Percentiles rank a stretch among this genome's conserved stretches.
Evolutionary conservation across 2,113 vertebrate species (phyloP).

Genomic region (Salvelinus fontinalis): DNA sequence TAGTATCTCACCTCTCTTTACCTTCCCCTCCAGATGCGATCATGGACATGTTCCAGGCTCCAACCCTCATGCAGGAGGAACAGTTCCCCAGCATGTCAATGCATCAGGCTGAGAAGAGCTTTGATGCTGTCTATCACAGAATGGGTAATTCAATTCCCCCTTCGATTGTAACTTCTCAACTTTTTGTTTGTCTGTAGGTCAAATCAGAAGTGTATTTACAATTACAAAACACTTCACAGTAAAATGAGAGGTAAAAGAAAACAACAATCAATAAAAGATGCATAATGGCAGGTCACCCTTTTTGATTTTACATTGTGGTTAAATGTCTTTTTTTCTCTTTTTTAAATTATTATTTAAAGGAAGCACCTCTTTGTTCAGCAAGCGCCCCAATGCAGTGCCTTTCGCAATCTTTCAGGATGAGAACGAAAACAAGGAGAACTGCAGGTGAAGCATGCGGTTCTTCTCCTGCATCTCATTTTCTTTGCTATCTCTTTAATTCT

Average conservation of each 20-base stretch:
- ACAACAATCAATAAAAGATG: no score
- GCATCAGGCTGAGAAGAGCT: slow-evolving; percentile 43
- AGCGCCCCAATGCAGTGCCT: slow-evolving; percentile 34
- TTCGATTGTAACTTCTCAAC: not conserved
- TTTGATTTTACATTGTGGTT: no score
- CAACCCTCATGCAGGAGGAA: slow-evolving; percentile 76
- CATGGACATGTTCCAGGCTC: slow-evolving; percentile 93
- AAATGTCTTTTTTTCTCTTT: no score
- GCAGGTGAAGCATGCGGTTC: slow-evolving; percentile 64
- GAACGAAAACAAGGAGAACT: slow-evolving; percentile 70
- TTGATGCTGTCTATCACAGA: slow-evolving; percentile 63
- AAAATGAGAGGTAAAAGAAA: no score
- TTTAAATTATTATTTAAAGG: not conserved
- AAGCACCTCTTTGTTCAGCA: not conserved
- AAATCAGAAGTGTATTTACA: no score
- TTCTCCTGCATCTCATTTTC: not conserved
- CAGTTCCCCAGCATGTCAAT: slow-evolving; percentile 43
- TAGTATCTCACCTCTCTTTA: not conserved
- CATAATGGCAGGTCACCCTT: no score
- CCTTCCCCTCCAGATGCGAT: slow-evolving; percentile 77
- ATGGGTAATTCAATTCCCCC: slow-evolving; percentile 47
- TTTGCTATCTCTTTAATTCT: slow-evolving; percentile 4
- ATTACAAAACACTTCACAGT: no score
- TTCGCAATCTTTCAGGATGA: slow-evolving; percentile 90
- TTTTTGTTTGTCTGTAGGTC: not conserved